phyloP scores from a whole-genome alignment of 2,113 vertebrate species.

The Cyphomyrus plagiostoma region DNA sequence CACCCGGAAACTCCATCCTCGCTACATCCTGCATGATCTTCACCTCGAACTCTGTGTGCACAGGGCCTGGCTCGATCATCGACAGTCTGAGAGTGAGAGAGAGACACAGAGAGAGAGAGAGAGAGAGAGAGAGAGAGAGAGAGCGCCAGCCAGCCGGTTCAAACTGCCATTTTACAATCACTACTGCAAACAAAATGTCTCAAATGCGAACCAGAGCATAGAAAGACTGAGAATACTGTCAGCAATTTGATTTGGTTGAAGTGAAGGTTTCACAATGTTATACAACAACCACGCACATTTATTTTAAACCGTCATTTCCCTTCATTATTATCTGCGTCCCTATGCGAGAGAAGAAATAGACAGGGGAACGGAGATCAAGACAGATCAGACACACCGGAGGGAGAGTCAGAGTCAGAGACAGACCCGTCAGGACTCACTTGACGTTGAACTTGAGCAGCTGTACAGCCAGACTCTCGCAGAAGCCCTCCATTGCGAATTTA shows the following conservation, averaged over 20 bases:
- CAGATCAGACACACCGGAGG: background rate
- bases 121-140: slow-evolving; percentile 18
- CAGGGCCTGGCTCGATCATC: slow-evolving; percentile 73
- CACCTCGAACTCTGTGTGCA: slow-evolving; percentile 71
- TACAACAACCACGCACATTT: background rate
- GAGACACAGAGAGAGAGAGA: slow-evolving; percentile 15
- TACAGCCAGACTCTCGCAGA: slow-evolving; percentile 87
- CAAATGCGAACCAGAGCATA: background rate
- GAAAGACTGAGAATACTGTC: background rate
- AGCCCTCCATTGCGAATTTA: slow-evolving; percentile 90
- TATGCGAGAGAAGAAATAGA: background rate
- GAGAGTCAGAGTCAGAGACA: background rate
- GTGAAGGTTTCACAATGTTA: background rate
- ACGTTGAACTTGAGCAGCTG: slow-evolving; percentile 85
- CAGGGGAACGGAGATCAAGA: background rate
- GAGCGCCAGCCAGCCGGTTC: background rate
- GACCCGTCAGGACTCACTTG: slow-evolving; percentile 59
- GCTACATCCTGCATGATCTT: slow-evolving; percentile 72
- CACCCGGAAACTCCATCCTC: slow-evolving; percentile 64
- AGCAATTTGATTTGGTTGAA: background rate
- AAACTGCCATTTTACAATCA: slow-evolving; percentile 2
- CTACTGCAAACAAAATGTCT: background rate
- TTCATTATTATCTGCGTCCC: background rate
- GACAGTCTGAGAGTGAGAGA: slow-evolving; percentile 54
- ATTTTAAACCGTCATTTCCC: background rate